Percentiles rank a stretch among this genome's conserved stretches.
Conservation (phyloP, 2,888 invertebrate genomes). For the Pandemis heparana region DNA sequence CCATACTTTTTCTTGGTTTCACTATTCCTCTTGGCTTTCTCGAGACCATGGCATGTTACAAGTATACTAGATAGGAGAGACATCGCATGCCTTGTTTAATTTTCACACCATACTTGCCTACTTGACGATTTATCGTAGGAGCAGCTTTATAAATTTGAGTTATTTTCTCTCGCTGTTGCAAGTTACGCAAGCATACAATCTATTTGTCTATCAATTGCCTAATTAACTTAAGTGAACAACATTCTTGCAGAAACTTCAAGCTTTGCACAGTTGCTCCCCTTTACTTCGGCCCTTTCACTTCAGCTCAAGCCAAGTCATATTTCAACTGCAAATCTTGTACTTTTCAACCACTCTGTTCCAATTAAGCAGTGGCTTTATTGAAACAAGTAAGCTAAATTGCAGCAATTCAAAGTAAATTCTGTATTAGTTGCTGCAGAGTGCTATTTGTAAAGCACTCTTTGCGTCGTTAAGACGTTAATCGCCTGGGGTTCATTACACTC, state of each 20-base stretch:
- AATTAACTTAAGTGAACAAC: constrained; percentile 9
- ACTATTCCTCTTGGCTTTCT: constrained; percentile 30
- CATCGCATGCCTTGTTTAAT: constrained; percentile 44
- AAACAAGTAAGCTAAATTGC: constrained; percentile 44
- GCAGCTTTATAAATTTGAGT: neutral
- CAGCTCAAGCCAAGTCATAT: constrained; percentile 44
- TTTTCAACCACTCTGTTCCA: constrained; percentile 50
- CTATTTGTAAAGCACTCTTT: constrained; percentile 13
- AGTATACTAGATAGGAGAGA: constrained; percentile 49
- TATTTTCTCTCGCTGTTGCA: neutral
- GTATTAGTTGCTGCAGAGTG: neutral
- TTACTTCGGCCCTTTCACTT: constrained; percentile 45
- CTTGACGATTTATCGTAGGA: neutral
- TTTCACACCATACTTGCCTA: constrained; percentile 15
- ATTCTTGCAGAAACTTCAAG: constrained; percentile 24
- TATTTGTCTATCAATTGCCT: neutral
- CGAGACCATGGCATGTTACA: constrained; percentile 55
- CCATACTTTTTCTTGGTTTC: constrained; percentile 34
- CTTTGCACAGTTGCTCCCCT: constrained; percentile 35
- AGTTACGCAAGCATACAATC: neutral
- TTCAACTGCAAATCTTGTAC: constrained; percentile 44
- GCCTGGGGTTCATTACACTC: constrained; percentile 54
- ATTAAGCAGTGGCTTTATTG: constrained; percentile 50
- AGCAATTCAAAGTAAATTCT: constrained; percentile 19
- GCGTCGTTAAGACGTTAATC: constrained; percentile 28